Conservation (phyloP, 2,888 invertebrate species). For the Thyatira batis region DNA sequence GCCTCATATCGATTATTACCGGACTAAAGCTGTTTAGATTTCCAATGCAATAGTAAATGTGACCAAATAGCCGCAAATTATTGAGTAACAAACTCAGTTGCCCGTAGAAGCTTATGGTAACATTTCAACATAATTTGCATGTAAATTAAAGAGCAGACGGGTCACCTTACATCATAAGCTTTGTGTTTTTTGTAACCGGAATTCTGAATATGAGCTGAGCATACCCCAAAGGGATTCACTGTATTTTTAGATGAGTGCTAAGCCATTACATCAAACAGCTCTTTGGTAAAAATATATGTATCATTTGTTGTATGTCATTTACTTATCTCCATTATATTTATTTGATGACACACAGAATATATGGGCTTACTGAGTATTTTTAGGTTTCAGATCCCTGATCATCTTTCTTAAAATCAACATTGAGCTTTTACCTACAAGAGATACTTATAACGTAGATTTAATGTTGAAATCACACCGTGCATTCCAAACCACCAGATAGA, state of each 20-base stretch:
- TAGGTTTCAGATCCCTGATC: no score
- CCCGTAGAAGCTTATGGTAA: slow-evolving; percentile 15
- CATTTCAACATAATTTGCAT: slow-evolving; percentile 1
- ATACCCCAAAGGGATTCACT: neutral
- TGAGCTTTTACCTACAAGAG: no score
- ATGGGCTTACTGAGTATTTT: no score
- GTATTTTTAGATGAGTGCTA: neutral
- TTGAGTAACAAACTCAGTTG: slow-evolving; percentile 13
- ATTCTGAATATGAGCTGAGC: neutral
- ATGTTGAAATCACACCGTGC: no score
- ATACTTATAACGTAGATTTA: no score
- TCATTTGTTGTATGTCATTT: neutral
- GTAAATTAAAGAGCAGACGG: slow-evolving; percentile 2
- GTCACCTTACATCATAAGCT: neutral
- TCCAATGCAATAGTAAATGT: slow-evolving; percentile 22
- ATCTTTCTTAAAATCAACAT: no score
- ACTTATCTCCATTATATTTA: neutral
- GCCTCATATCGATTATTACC: slow-evolving; percentile 44
- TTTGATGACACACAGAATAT: neutral
- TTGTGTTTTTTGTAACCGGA: neutral
- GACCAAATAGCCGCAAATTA: slow-evolving; percentile 3
- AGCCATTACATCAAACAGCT: neutral
- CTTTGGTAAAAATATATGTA: neutral
- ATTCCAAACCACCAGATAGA: no score
- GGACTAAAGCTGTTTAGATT: slow-evolving; percentile 30